phyloP scores from a whole-genome alignment of 2,888 invertebrate genomes.

The Ramazzottius varieornatus region DNA sequence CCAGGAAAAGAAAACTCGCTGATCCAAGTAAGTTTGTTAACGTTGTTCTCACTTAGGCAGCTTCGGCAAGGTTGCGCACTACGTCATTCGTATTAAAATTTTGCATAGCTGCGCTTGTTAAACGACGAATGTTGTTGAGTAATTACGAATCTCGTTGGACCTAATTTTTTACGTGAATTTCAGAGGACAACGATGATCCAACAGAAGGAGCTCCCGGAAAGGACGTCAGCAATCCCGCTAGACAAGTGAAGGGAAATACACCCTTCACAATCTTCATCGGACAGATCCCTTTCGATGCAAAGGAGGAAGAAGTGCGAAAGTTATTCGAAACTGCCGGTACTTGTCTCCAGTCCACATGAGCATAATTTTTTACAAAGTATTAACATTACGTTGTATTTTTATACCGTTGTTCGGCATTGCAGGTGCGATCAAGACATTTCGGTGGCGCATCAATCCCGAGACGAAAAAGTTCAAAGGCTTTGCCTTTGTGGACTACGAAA shows the following conservation, averaged over 20 bases:
- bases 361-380: neutral
- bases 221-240: too few species aligned
- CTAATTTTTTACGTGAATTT: neutral
- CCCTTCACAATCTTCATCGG: neutral
- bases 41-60: neutral
- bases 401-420: neutral
- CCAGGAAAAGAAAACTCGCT: neutral
- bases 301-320: neutral
- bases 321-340: neutral
- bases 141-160: neutral
- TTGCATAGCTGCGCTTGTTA: neutral
- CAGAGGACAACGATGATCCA: neutral
- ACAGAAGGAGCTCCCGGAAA: neutral
- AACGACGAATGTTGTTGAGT: too few species aligned
- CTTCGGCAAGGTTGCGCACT: neutral
- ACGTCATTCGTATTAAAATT: neutral
- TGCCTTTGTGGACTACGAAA: neutral
- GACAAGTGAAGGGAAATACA: neutral
- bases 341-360: too few species aligned
- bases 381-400: neutral
- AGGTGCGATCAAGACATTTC: neutral
- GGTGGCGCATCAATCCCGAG: neutral
- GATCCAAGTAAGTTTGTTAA: neutral
- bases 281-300: neutral
- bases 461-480: neutral